Evolutionary conservation across 1,140 invertebrate species (phyloP), one percentile per base, ranked within the genome.

Genomic region (Cryptotermes secundus): DNA sequence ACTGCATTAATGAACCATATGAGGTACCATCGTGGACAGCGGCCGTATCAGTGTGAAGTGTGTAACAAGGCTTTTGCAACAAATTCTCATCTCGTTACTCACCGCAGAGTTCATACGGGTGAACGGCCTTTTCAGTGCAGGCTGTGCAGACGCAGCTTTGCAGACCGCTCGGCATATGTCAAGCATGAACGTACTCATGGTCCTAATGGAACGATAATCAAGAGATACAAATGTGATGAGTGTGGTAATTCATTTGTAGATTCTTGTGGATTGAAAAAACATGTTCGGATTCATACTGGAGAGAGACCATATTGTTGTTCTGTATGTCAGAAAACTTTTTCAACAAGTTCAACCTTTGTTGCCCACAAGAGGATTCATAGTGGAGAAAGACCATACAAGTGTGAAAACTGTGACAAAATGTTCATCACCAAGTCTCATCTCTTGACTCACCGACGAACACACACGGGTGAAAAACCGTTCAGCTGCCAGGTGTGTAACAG

Each of bases 241-340:
- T 86, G 85, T 80, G 83, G 85, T 34, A 45, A 53, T 59, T 34
- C 53, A 9, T 85, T 85, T 53, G 82, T 85, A 16, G 82, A 85
- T 81, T 84, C 82, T 2, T 79, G 82, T 45, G 85, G 82, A n/a
- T 36, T 85, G 38, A 85, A 84, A 36, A 85, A 85, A 65, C 85
- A 85, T 38, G 35, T 83, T 7, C 53, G 83, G 10, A 85, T 85
- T 22, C 85, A 85, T 53, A 83, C 83, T 35, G 85, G 85, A 16
- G 88, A 90, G 45, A 85, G 90, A 79, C 89, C 90, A 24, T 90
- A 88, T 85, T 86, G 86, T 12, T 91, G 90, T 86, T 85, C 83
- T 19, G 82, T 89, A 2, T 91, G 90, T 87, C 87, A 88, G 26
- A 91, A 90, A 86, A 82, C 88, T 34, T 91, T 91, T 84, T 86